Base-by-base conservation (phyloP, 2,797 vertebrate genomes). In the Gambusia yucatana region DNA sequence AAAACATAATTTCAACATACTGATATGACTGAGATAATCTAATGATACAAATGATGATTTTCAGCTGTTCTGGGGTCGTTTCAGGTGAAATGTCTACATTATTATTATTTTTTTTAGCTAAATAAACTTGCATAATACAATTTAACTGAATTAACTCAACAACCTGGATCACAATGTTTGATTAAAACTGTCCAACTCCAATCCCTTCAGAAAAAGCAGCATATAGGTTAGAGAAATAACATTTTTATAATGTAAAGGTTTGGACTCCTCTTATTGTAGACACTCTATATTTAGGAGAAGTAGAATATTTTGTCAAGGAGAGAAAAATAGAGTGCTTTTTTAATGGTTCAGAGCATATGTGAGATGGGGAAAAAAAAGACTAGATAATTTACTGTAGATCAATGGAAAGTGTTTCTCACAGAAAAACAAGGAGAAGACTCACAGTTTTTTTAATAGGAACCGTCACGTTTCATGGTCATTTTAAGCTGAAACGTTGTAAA, bases 341-440 rank as follows among this genome's bases (percentile, higher is more conserved):
- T 39, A 39, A 39, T 65, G 33, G 33, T 39, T 39, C 14, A 33
- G 59, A 63, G 59, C 6, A 71, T 4, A 28, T 41, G 25, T 47
- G 41, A n/a, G 30, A 69, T 39, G 22, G 11, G 22, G 33, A 33
- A 74, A 65, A 50, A 57, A 28, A 4, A 52, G 11, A 71, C 22
- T 44, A 28, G 33, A 71, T 41, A 50, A 16, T 70, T 71, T 39
- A 65, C 63, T 22, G 63, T 65, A 25, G 78, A 30, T 47, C 17
- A 61, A n/a, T 28, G 71, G 48, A 30, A 67, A 76, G 52, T 43
- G 33, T 75, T 80, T 28, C 73, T 61, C 30, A 70, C 41, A 46
- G 48, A 75, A 75, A 71, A 28, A 47, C 28, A 52, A 67, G 61
- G 39, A 22, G 50, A 41, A 70, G 20, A 10, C 11, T 50, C 9